Conservation (phyloP, 2,888 invertebrate genomes). For the Lepeophtheirus nordmannii region DNA sequence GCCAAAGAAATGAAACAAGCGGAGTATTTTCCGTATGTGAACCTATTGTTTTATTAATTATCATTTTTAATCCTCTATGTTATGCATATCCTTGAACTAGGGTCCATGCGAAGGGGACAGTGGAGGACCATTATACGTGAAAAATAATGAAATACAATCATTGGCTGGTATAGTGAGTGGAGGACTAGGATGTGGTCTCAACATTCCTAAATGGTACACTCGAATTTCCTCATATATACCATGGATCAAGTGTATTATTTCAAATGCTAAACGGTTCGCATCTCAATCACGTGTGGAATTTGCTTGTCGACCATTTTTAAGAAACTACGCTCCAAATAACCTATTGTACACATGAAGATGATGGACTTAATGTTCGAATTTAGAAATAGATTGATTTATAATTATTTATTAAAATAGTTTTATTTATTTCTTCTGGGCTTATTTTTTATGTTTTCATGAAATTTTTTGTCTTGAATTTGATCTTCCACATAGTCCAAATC, state of each 20-base stretch:
- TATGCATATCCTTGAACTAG: background rate
- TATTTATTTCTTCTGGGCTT: background rate
- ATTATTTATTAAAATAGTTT: background rate
- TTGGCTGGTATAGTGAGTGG: slow-evolving; percentile 7
- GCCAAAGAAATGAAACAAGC: background rate
- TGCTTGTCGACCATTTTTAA: background rate
- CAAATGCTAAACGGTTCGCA: background rate
- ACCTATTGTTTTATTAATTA: background rate
- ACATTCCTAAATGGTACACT: slow-evolving; percentile 7
- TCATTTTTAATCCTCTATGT: background rate
- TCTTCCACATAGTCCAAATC: background rate
- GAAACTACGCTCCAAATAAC: background rate
- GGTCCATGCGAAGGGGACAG: slow-evolving; percentile 14
- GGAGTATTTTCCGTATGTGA: background rate
- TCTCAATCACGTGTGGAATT: background rate
- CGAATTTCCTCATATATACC: slow-evolving; percentile 1
- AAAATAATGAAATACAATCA: background rate
- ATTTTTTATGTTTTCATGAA: background rate
- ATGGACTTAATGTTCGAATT: too few species aligned
- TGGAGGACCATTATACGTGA: slow-evolving; percentile 1
- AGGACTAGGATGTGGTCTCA: slow-evolving; percentile 11
- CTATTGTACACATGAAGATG: background rate
- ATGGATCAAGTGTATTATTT: slow-evolving; percentile 2
- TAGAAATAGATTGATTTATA: too few species aligned
- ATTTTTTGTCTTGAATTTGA: background rate